A percentile compares a stretch with the other conserved stretches of the same genome.
Evolutionary conservation across 2,113 vertebrate species (phyloP).

Genomic region (Dromaius novaehollandiae): DNA sequence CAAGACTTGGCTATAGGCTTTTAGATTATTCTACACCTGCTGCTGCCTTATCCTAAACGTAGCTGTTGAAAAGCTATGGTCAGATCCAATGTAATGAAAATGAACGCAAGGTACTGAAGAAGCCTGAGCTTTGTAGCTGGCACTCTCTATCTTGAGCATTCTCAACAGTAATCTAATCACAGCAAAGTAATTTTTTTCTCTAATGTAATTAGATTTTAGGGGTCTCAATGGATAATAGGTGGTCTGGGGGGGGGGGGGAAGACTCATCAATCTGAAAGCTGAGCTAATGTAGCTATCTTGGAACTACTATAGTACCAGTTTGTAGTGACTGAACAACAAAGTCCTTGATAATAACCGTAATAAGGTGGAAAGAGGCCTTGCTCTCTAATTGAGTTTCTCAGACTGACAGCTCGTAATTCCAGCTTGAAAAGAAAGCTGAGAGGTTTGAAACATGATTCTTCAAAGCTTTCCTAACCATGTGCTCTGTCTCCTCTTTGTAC

Average conservation of each 20-base stretch:
- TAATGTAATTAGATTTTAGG: not conserved
- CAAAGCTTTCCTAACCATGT: not conserved
- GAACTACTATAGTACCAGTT: not conserved
- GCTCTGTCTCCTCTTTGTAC: not conserved
- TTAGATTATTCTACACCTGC: no score
- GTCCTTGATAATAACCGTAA: not conserved
- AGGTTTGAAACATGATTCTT: not conserved
- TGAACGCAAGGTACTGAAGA: not conserved
- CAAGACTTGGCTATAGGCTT: not conserved
- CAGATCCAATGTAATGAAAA: not conserved
- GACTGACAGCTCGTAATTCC: not conserved
- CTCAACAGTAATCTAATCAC: not conserved
- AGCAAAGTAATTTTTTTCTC: not conserved
- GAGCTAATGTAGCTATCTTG: not conserved
- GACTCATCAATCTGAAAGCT: not conserved
- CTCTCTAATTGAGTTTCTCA: not conserved
- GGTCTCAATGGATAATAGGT: not conserved
- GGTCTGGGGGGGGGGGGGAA: not conserved
- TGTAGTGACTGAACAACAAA: not conserved
- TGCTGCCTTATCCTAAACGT: not conserved
- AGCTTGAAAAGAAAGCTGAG: not conserved
- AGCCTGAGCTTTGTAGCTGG: not conserved
- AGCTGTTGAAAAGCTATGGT: not conserved
- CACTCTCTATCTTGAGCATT: not conserved
- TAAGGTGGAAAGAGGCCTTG: not conserved